Evolutionary conservation across 1,140 invertebrate genomes (phyloP).

Genomic region (Centruroides sculpturatus): DNA sequence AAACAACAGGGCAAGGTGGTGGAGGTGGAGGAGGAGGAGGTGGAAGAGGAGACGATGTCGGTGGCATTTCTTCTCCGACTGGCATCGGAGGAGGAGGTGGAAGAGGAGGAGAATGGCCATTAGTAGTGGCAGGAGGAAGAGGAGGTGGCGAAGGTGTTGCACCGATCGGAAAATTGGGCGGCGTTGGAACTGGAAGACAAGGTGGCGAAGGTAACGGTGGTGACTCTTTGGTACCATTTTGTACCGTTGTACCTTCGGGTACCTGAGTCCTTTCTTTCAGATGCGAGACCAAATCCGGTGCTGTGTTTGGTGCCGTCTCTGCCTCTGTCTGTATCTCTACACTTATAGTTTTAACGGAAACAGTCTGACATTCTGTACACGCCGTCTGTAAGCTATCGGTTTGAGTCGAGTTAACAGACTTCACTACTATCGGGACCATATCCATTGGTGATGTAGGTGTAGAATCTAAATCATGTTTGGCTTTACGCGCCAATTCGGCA

Average conservation of each 20-base stretch:
- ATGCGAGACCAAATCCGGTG: background rate
- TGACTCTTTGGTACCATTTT: background rate
- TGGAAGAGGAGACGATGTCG: constrained; percentile 17
- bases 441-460: constrained; percentile 7
- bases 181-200: background rate
- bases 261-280: background rate
- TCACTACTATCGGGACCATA: background rate
- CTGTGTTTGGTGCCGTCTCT: background rate
- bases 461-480: constrained; percentile 10
- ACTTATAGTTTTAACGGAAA: background rate
- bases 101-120: constrained; percentile 12
- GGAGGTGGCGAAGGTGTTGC: constrained; percentile 18
- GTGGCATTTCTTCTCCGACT: background rate
- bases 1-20: constrained; percentile 12
- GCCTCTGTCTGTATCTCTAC: background rate
- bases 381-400: background rate
- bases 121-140: constrained; percentile 8
- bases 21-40: constrained; percentile 10
- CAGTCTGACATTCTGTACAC: background rate
- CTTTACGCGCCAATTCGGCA: constrained; percentile 13
- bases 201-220: constrained; percentile 11
- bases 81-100: constrained; percentile 28
- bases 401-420: background rate
- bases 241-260: background rate
- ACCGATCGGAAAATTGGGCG: background rate